These are phyloP conservation scores for Hirtodrosophila duncani DNA, from an alignment of 2,888 invertebrate species.

Conservation along the genomic window DNA sequence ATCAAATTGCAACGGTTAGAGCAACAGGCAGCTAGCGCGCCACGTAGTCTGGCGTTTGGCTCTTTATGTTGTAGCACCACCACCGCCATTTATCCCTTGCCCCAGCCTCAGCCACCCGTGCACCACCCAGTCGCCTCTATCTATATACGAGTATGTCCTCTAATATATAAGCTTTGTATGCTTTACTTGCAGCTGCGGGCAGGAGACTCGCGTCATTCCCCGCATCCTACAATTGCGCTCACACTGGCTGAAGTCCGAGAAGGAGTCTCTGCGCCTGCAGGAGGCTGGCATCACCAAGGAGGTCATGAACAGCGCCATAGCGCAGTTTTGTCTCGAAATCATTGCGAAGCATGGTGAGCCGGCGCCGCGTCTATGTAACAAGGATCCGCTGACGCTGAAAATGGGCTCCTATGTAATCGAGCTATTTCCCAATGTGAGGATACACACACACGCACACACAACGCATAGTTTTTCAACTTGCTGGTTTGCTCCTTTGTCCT, in stretches of 20 bases:
- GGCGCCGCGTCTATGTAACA: slow-evolving; percentile 97
- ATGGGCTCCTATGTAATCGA: slow-evolving; percentile 96
- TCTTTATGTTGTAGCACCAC: no score
- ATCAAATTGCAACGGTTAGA: not conserved
- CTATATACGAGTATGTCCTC: no score
- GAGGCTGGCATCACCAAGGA: slow-evolving; percentile 96
- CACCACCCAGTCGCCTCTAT: not conserved
- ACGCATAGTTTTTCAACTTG: not conserved
- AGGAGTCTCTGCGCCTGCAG: slow-evolving; percentile 92
- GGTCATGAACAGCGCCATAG: slow-evolving; percentile 96
- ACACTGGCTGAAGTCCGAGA: slow-evolving; percentile 96
- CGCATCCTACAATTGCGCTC: slow-evolving; percentile 95
- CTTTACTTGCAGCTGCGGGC: slow-evolving; percentile 87
- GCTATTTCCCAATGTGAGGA: slow-evolving; percentile 90
- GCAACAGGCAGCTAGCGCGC: not conserved
- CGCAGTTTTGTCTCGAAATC: slow-evolving; percentile 97
- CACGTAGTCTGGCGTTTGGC: no score
- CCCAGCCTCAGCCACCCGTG: no score
- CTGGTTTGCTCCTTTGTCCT: not conserved
- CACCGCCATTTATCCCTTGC: no score
- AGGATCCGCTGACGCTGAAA: slow-evolving; percentile 98
- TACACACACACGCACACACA: not conserved
- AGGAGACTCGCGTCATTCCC: slow-evolving; percentile 98
- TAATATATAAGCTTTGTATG: slow-evolving; percentile 21
- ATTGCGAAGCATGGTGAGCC: slow-evolving; percentile 97